Percentiles rank a stretch among this genome's conserved stretches.
These are phyloP conservation scores for Hippopotamus amphibius DNA, from an alignment of 2,113 vertebrate genomes.

Conservation along the genomic window DNA sequence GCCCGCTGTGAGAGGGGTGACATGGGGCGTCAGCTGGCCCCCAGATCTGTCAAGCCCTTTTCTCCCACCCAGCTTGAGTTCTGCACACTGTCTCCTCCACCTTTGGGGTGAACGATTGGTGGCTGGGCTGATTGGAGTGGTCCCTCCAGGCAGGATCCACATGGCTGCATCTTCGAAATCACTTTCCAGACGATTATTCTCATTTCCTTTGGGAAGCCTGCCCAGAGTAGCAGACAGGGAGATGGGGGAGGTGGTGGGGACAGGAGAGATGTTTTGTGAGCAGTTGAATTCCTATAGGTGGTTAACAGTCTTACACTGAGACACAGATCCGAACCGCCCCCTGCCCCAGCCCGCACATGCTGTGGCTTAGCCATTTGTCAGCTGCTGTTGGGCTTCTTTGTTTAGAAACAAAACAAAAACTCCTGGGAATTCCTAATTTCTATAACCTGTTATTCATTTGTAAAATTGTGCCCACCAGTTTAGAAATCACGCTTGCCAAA, in stretches of 20 bases:
- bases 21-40: background rate
- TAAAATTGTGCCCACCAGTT: background rate
- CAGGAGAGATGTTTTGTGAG: background rate
- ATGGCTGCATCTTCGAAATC: background rate
- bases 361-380: background rate
- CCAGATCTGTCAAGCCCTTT: background rate
- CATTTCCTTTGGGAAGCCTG: slow-evolving; percentile 61
- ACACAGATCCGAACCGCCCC: background rate
- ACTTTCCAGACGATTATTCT: slow-evolving; percentile 64
- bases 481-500: background rate
- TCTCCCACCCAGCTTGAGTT: background rate
- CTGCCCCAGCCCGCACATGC: background rate
- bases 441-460: slow-evolving; percentile 7
- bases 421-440: background rate
- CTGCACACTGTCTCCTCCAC: background rate
- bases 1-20: background rate
- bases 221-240: slow-evolving; percentile 22
- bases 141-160: slow-evolving; percentile 21
- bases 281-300: slow-evolving; percentile 39
- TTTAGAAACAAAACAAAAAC: slow-evolving; percentile 30
- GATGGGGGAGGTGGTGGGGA: background rate
- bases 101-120: background rate
- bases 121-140: background rate
- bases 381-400: background rate
- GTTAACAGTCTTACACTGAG: slow-evolving; percentile 21